Evolutionary conservation across 2,113 vertebrate genomes (phyloP), one percentile per base, ranked within the genome.

Genomic region (Eira barbara): DNA sequence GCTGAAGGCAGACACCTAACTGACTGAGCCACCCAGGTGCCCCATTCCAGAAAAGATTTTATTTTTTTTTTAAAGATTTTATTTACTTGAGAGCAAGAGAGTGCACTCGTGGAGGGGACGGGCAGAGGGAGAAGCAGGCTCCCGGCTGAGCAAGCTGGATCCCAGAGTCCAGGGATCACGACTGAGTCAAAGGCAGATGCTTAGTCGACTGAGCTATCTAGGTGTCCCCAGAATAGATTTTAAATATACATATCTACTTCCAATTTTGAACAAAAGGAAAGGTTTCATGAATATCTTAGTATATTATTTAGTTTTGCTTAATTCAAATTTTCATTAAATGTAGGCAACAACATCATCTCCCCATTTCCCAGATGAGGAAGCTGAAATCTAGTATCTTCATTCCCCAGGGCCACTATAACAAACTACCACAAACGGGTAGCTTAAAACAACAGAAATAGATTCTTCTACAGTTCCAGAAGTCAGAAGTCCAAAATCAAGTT

Each of bases 391-490:
- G 7, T n/a, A 47, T 61, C 89, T 95, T 65, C 4, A 11, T 78
- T 63, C 42, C 27, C 55, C 47, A 42, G 86, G 42, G 55, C 27
- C 7, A 5, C 4, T 1, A 0, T 71, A 15, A 71, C 81, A 80
- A 71, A 42, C 3, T 39, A 7, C 61, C 61, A 84, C 36, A 59
- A 39, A 59, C 0, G 0, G 10, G 13, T 14, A 20, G 15, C 18
- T 23, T 94, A 55, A 86, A 91, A 36, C 29, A 36, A 86, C 63
- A 55, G 23, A 7, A 23, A 45, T 39, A 23, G 42, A 65, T 55
- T 36, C 31, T 73, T 45, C n/a, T 15, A 10, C 13, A 5, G 45
- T 94, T 79, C 87, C 65, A 65, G 63, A 86, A 45, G 42, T 29
- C 49, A 80, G 42, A 63, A 73, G 20, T 80, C 71, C 52, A 78